Base-by-base conservation (phyloP, 2,797 vertebrate genomes). In the Bovichtus diacanthus region DNA sequence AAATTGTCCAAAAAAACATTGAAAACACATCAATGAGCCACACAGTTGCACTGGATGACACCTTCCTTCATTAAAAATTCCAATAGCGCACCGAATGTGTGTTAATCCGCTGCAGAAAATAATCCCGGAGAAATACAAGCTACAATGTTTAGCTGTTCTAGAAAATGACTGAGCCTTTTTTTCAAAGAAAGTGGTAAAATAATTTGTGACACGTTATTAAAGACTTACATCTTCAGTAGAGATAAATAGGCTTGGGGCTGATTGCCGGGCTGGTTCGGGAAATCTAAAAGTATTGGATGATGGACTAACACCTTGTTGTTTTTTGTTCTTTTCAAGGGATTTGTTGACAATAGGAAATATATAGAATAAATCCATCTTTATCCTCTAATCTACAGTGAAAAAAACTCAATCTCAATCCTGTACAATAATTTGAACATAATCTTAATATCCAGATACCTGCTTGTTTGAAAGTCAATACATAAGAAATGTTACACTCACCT, bases 401-500 rank as follows among this genome's bases (percentile, higher is more conserved):
- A 5, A 3, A 15, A 23, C 11, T 9, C 2, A n/a, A 51, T 51
- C 1, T 43, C 3, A 27, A 25, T 62, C 6, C n/a, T 46, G 9
- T 13, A 29, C 16, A 39, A 27, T 6, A 59, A 46, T 21, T 34
- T 0, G 0, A 67, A 41, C n/a, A 34, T 29, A 39, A 67, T 78
- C 1, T 43, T 29, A 34, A 1, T 27, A 16, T 15, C 15, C 11
- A 51, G 12, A 75, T n/a, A 46, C n/a, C 15, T 34, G 10, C 15
- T 63, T 31, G 6, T 71, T 21, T 39, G 13, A 2, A 46, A 62
- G 31, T 36, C 15, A 56, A 75, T 72, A 75, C 13, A 76, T n/a
- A 36, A 31, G 1, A 70, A 56, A 59, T 31, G 12, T n/a, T 10
- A n/a, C 2, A 90, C 94, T 93, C 80, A 95, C 95, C 93, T 10